Conservation (phyloP, 2,797 vertebrate genomes). For the Threskiornis aethiopicus region DNA sequence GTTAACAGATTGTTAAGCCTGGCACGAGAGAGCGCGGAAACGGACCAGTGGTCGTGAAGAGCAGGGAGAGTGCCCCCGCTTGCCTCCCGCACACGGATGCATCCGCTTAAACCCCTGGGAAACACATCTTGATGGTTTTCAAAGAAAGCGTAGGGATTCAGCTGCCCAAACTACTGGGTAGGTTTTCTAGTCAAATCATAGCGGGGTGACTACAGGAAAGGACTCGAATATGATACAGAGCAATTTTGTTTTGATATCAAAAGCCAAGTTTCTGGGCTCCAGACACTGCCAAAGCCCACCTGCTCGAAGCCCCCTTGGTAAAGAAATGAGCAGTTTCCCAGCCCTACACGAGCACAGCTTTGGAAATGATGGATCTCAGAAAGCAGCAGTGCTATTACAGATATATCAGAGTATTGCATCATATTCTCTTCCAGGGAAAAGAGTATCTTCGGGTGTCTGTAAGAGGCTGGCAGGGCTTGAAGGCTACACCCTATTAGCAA, state of each 20-base stretch:
- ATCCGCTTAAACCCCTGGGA: not conserved
- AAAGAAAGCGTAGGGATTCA: not conserved
- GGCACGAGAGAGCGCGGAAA: not conserved
- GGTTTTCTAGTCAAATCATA: not conserved
- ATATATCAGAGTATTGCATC: not conserved
- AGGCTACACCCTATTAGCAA: not conserved
- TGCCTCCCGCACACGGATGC: accelerated
- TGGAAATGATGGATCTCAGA: not conserved
- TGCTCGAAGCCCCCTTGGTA: not conserved
- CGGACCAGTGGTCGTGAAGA: accelerated
- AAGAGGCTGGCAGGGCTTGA: not conserved
- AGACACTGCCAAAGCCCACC: not conserved
- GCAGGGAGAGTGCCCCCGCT: not conserved
- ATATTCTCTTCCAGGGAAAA: not conserved
- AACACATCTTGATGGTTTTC: not conserved
- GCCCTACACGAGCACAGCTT: not conserved
- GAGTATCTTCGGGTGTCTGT: not conserved
- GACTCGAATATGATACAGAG: not conserved
- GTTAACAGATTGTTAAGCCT: not conserved
- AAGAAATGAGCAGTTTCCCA: not conserved
- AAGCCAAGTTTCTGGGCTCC: not conserved
- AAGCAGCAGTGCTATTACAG: not conserved
- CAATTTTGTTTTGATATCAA: not conserved
- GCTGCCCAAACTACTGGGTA: not conserved
- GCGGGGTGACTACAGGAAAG: not conserved